phyloP scores from a whole-genome alignment of 2,113 vertebrate genomes.

The Trochalopteron elliotii region DNA sequence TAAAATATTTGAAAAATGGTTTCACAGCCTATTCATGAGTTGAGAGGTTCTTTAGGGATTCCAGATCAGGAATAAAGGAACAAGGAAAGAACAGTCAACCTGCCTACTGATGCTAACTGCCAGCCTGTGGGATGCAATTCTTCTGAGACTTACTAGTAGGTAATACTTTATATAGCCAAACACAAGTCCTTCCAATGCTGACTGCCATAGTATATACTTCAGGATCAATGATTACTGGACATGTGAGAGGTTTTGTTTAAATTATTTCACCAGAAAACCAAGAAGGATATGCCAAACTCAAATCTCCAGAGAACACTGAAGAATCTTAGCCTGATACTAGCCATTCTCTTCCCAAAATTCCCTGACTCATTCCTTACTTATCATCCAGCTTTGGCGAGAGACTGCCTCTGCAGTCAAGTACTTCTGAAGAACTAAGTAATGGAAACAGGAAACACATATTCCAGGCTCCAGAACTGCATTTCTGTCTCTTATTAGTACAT shows the following conservation, averaged over 20 bases:
- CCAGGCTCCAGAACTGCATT: not conserved
- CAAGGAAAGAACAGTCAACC: not conserved
- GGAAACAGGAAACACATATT: slow-evolving; percentile 56
- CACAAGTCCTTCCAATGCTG: not conserved
- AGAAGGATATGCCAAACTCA: not conserved
- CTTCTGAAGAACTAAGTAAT: slow-evolving; percentile 13
- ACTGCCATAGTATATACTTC: not conserved
- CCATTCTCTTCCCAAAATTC: not conserved
- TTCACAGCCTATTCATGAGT: not conserved
- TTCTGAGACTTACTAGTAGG: not conserved
- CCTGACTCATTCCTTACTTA: slow-evolving; percentile 30
- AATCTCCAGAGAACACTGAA: not conserved
- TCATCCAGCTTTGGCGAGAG: not conserved
- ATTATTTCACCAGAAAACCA: not conserved
- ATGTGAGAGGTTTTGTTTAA: not conserved
- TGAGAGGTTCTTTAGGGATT: not conserved
- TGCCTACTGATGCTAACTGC: not conserved
- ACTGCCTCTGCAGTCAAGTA: slow-evolving; percentile 11
- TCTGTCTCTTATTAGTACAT: slow-evolving; percentile 26
- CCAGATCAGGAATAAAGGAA: not conserved
- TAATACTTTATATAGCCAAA: not conserved
- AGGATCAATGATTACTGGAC: not conserved
- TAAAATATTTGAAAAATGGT: not conserved
- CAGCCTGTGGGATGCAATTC: not conserved
- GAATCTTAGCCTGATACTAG: not conserved